Percentiles rank a stretch among this genome's conserved stretches.
Conservation (phyloP, 2,797 vertebrate species). For the Rhinogobio ventralis region DNA sequence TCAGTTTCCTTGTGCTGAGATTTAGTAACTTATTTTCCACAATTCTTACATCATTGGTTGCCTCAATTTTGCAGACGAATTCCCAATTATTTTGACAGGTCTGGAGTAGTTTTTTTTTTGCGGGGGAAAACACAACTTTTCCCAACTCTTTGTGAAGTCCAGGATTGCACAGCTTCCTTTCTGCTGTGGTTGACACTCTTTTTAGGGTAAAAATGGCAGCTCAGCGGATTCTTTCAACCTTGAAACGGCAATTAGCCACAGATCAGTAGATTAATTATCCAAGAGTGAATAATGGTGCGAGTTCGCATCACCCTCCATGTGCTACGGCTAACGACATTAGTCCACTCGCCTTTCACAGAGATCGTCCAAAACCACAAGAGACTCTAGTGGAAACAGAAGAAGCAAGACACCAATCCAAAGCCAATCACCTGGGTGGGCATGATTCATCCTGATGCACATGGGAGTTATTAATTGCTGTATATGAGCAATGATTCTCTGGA, state of each 20-base stretch:
- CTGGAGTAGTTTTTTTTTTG: background rate
- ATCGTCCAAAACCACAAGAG: conserved; percentile 40
- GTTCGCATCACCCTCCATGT: conserved; percentile 40
- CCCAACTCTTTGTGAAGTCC: background rate
- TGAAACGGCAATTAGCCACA: conserved; percentile 54
- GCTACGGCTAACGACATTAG: conserved; percentile 29
- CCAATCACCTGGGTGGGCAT: conserved; percentile 45
- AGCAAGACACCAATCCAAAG: conserved; percentile 44
- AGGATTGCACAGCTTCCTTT: conserved; percentile 23
- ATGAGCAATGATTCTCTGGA: background rate
- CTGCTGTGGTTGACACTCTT: conserved; percentile 21
- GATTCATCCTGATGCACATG: conserved; percentile 57
- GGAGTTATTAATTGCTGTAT: conserved; percentile 53
- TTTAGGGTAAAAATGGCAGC: conserved; percentile 6
- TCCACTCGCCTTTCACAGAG: conserved; percentile 40
- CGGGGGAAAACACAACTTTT: background rate
- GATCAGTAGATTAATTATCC: conserved; percentile 60
- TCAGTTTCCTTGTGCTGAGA: background rate
- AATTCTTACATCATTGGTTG: background rate
- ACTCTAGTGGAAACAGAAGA: conserved; percentile 23
- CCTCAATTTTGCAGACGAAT: background rate
- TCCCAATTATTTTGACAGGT: conserved; percentile 22
- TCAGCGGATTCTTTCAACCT: conserved; percentile 39
- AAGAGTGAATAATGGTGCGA: conserved; percentile 54
- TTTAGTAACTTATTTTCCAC: conserved; percentile 8